Evolutionary conservation across 2,888 invertebrate species (phyloP).

Genomic region (Panzeria rudis): DNA sequence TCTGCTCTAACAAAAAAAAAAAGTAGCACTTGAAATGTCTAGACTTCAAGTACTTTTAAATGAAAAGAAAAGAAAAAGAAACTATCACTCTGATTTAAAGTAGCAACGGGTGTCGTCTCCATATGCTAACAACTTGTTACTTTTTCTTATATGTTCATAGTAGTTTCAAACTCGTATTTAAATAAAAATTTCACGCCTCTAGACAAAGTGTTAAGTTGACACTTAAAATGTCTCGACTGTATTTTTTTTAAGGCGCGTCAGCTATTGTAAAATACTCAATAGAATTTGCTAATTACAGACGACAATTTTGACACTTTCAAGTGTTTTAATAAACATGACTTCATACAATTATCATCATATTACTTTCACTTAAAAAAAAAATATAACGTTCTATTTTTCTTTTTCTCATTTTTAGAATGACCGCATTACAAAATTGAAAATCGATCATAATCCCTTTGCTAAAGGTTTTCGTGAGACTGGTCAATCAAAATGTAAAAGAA

Average conservation of each 20-base stretch:
- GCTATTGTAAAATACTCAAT: slow-evolving; percentile 26
- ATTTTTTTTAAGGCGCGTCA: slow-evolving; percentile 61
- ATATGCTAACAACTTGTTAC: slow-evolving; percentile 29
- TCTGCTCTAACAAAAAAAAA: slow-evolving; percentile 25
- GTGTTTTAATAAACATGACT: slow-evolving; percentile 58
- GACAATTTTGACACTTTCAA: slow-evolving; percentile 71
- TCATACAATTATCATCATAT: slow-evolving; percentile 37
- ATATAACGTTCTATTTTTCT: slow-evolving; percentile 14
- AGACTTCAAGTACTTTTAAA: slow-evolving; percentile 44
- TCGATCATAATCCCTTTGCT: slow-evolving; percentile 96
- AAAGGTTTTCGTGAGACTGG: slow-evolving; percentile 96
- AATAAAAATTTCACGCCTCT: slow-evolving; percentile 75
- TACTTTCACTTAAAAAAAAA: slow-evolving; percentile 56
- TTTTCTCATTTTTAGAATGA: slow-evolving; percentile 87
- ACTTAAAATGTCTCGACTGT: slow-evolving; percentile 66
- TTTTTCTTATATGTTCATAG: background rate
- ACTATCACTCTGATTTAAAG: slow-evolving; percentile 49
- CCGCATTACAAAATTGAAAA: slow-evolving; percentile 94
- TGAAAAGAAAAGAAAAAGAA: slow-evolving; percentile 53
- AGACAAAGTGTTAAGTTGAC: slow-evolving; percentile 43
- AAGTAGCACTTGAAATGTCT: slow-evolving; percentile 63
- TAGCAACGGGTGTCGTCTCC: slow-evolving; percentile 47
- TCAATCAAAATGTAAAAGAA: slow-evolving; percentile 89
- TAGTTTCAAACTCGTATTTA: slow-evolving; percentile 65
- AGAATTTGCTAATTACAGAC: slow-evolving; percentile 67